Percentiles rank a stretch among this genome's conserved stretches.
Conservation (phyloP, 2,888 invertebrate genomes). For the Melipona beecheii region DNA sequence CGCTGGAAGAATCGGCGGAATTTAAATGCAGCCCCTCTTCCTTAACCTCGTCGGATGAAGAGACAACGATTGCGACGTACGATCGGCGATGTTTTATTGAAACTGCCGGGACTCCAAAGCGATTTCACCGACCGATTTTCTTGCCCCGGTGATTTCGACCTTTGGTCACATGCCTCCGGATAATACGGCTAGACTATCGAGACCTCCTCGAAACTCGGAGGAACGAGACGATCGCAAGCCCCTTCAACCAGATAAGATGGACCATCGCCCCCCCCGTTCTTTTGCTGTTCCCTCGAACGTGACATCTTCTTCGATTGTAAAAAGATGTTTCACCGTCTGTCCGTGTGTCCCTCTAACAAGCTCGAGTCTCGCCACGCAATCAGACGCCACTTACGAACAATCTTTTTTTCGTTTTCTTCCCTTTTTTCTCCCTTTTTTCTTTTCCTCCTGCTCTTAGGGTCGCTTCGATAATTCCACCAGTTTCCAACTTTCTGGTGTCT, state of each 20-base stretch:
- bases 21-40: no score
- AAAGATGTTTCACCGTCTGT: conserved; percentile 8
- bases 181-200: conserved; percentile 43
- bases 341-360: conserved; percentile 32
- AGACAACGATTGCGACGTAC: not conserved
- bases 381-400: not conserved
- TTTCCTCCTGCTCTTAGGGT: not conserved
- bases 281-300: conserved; percentile 31
- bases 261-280: conserved; percentile 2
- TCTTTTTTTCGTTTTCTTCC: not conserved
- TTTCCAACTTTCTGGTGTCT: not conserved
- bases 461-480: not conserved
- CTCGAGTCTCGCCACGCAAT: conserved; percentile 4
- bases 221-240: conserved; percentile 7
- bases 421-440: not conserved
- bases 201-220: conserved; percentile 31
- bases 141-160: not conserved
- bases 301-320: conserved; percentile 44
- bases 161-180: conserved; percentile 24
- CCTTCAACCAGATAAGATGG: conserved; percentile 41
- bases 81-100: not conserved
- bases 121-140: not conserved
- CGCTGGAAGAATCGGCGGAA: no score
- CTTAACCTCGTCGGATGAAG: not conserved
- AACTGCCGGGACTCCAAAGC: not conserved